A percentile compares a stretch with the other conserved stretches of the same genome.
phyloP scores from a whole-genome alignment of 2,888 invertebrate species.

The Drosophila aldrichi region DNA sequence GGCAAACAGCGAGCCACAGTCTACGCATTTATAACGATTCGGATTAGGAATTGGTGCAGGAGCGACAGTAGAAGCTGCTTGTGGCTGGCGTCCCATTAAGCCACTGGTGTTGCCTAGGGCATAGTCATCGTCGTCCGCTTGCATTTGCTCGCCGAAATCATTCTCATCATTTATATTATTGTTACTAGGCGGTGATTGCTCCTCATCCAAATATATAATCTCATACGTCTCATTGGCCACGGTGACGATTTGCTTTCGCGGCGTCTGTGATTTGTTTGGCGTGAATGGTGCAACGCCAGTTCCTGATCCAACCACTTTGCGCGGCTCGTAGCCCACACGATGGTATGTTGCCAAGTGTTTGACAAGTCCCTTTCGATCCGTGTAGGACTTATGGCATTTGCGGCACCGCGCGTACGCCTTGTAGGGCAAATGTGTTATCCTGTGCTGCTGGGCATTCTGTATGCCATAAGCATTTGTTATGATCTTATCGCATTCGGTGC shows the following conservation, averaged over 20 bases:
- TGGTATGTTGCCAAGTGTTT: slow-evolving; percentile 80
- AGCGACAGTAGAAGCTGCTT: not conserved
- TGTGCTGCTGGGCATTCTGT: slow-evolving; percentile 82
- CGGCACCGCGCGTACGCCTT: slow-evolving; percentile 81
- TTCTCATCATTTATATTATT: slow-evolving; percentile 65
- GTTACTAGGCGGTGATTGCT: slow-evolving; percentile 31
- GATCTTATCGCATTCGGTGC: slow-evolving; percentile 80
- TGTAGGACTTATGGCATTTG: slow-evolving; percentile 80
- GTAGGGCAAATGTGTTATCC: slow-evolving; percentile 80
- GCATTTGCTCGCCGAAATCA: slow-evolving; percentile 74
- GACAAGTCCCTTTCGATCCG: slow-evolving; percentile 81
- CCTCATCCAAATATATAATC: slow-evolving; percentile 79
- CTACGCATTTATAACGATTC: slow-evolving; percentile 71
- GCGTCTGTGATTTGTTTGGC: slow-evolving; percentile 30
- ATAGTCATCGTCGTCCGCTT: slow-evolving; percentile 66
- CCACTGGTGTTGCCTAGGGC: slow-evolving; percentile 4
- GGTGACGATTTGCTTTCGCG: slow-evolving; percentile 79
- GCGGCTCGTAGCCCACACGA: slow-evolving; percentile 60
- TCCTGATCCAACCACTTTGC: slow-evolving; percentile 22
- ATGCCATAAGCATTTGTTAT: slow-evolving; percentile 83
- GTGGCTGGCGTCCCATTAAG: slow-evolving; percentile 8
- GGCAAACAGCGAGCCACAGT: slow-evolving; percentile 72
- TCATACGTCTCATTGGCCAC: slow-evolving; percentile 79
- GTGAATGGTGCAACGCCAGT: not conserved
- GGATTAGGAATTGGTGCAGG: slow-evolving; percentile 4